Percentiles rank a stretch among this genome's conserved stretches.
Conservation (phyloP, 2,888 invertebrate genomes). For the Petrophora chlorosata region DNA sequence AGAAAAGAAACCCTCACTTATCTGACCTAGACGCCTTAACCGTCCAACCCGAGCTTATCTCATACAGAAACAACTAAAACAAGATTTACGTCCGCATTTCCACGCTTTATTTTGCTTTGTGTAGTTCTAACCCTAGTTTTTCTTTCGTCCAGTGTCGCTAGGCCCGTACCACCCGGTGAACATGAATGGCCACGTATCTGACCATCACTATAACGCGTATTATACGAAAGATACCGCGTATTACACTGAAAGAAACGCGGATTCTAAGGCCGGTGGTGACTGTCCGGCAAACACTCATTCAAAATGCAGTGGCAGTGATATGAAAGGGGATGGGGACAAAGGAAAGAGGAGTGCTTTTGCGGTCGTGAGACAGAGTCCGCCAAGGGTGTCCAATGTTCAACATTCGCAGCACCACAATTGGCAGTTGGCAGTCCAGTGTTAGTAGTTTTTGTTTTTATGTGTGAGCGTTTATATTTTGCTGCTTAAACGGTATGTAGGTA, state of each 20-base stretch:
- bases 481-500: conserved; percentile 32
- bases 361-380: conserved; percentile 85
- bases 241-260: conserved; percentile 77
- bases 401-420: conserved; percentile 70
- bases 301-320: conserved; percentile 70
- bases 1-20: conserved; percentile 27
- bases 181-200: conserved; percentile 77
- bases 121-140: conserved; percentile 76
- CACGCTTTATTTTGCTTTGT: conserved; percentile 72
- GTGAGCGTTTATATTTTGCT: conserved; percentile 42
- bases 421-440: conserved; percentile 87
- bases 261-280: conserved; percentile 70
- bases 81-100: conserved; percentile 50
- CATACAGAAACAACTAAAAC: conserved; percentile 33
- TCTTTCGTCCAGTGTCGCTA: conserved; percentile 71
- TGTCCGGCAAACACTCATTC: conserved; percentile 80
- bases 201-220: conserved; percentile 79
- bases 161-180: conserved; percentile 79
- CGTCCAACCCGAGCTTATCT: conserved; percentile 35
- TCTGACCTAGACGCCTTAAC: conserved; percentile 28
- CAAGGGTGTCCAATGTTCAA: conserved; percentile 71
- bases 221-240: conserved; percentile 79
- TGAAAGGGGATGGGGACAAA: conserved; percentile 75
- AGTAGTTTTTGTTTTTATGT: conserved; percentile 71
- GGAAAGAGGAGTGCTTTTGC: conserved; percentile 86